Evolutionary conservation across 2,797 vertebrate genomes (phyloP).

Genomic region (Coranthus polyacanthus): DNA sequence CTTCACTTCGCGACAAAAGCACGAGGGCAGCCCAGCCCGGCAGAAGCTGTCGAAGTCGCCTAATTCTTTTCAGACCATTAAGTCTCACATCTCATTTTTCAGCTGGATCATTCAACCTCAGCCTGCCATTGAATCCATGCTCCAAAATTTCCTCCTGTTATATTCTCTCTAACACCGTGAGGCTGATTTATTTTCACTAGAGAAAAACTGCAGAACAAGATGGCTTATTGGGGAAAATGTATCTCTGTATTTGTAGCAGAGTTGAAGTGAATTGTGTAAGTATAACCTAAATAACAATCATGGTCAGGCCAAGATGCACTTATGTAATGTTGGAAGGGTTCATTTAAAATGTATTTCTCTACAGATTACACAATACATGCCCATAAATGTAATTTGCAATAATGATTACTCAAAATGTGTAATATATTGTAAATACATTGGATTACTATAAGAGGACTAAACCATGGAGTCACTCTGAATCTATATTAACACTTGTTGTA

Average conservation of each 20-base stretch:
- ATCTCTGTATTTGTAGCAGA: constrained; percentile 9
- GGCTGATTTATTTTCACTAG: too few relatives aligned
- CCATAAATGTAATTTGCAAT: too few relatives aligned
- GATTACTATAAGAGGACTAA: too few relatives aligned
- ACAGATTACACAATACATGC: too few relatives aligned
- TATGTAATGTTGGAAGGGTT: not conserved
- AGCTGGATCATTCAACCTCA: constrained; percentile 8
- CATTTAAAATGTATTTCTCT: too few relatives aligned
- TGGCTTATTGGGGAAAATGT: not conserved
- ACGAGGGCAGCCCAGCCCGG: not conserved
- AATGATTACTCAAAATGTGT: too few relatives aligned
- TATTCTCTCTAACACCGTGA: too few relatives aligned
- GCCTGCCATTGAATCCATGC: not conserved
- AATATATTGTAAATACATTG: too few relatives aligned
- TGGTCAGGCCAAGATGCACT: constrained; percentile 40
- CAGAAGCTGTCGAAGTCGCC: not conserved
- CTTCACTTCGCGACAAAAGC: constrained; percentile 10
- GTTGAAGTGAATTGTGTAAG: constrained; percentile 11
- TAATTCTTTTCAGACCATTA: constrained; percentile 9
- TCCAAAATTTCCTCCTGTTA: not conserved
- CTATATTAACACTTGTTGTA: too few relatives aligned
- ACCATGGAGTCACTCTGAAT: too few relatives aligned
- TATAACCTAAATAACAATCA: constrained; percentile 35
- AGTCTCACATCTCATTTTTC: constrained; percentile 3
- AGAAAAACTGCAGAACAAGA: not conserved